Evolutionary conservation across 2,113 vertebrate genomes (phyloP).

Genomic region (Atlantisia rogersi): DNA sequence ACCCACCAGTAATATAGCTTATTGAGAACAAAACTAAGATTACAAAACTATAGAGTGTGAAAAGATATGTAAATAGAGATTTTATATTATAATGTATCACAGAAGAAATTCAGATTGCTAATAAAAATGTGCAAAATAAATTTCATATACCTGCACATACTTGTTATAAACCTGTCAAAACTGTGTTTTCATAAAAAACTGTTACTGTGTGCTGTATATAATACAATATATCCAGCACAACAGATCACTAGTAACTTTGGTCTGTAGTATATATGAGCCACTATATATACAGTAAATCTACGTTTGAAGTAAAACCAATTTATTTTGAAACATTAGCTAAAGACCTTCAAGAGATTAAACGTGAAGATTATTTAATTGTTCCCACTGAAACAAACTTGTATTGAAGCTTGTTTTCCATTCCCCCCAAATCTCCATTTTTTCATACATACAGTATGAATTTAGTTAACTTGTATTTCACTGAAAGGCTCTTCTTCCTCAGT

Average conservation of each 20-base stretch:
- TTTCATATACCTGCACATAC: background rate
- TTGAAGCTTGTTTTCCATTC: background rate
- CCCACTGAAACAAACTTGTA: background rate
- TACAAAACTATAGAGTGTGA: background rate
- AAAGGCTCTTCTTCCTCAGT: background rate
- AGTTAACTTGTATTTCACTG: background rate
- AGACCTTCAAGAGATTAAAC: background rate
- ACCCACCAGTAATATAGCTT: background rate
- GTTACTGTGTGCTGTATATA: background rate
- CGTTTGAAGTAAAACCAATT: background rate
- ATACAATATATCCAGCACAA: background rate
- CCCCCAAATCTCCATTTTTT: background rate
- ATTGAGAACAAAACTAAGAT: background rate
- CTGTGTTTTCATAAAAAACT: background rate
- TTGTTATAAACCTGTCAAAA: background rate
- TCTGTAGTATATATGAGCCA: background rate
- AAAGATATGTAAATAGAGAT: background rate
- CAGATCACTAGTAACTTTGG: background rate
- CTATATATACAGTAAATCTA: background rate
- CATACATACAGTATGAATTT: background rate
- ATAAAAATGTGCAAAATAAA: background rate
- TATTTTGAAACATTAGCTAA: background rate
- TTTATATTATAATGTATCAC: background rate
- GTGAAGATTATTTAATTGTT: background rate
- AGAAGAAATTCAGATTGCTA: background rate